Base-by-base conservation (phyloP, 2,888 invertebrate genomes). In the Ethmia dodecea region DNA sequence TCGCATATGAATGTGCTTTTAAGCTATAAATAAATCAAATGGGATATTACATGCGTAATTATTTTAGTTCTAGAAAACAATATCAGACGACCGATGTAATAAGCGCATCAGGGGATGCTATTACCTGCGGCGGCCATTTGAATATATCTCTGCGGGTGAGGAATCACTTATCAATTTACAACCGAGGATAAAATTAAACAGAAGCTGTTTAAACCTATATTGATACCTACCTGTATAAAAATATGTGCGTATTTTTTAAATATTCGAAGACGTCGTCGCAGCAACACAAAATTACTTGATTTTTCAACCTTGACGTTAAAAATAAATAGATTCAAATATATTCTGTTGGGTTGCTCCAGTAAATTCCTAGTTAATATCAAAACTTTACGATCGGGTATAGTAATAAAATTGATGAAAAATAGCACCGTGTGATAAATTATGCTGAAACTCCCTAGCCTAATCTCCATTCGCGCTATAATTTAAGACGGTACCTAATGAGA, bases 11-110 rank as follows among this genome's bases (percentile, higher is more conserved):
- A 62, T 64, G 53, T 69, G 64, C 62, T 65, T 61, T 55, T 56
- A 58, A 55, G 61, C 71, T 64, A 78, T 83, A 83, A 81, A 84
- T 79, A 76, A 69, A 72, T 76, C 68, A 68, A 47, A 51, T 30
- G 52, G 51, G 60, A 68, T 65, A 69, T 78, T 68, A 72, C 67
- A 64, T 46, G 55, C 57, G 64, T 81, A 78, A 77, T 79, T 79
- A 78, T 75, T 76, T 70, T 63, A 63, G 52, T 64, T 60, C 65
- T 59, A 45, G 63, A 70, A 70, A 72, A 78, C 65, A 64, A 67
- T 71, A 74, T 61, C 50, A 58, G 62, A 67, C 65, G 53, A 55
- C 39, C 56, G 51, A 60, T 70, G 64, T 73, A 72, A 71, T 75
- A 70, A 68, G 56, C 66, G 60, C 66, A 68, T 72, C 73, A 66